Conservation (phyloP, 2,888 invertebrate species). For the Anthophora plumipes region DNA sequence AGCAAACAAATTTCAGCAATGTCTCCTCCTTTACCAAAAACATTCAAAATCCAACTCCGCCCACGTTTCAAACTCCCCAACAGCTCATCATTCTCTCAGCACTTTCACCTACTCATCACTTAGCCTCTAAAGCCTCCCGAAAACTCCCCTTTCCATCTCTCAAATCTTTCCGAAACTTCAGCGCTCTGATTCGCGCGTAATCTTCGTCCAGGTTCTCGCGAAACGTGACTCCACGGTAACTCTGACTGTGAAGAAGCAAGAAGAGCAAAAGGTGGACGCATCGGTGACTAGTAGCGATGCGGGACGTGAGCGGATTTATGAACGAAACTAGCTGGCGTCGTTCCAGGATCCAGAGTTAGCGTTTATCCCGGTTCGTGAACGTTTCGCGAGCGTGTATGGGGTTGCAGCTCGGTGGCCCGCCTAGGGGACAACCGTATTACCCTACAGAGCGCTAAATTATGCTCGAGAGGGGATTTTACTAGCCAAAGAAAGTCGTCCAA, state of each 20-base stretch:
- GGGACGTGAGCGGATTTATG: conserved; percentile 80
- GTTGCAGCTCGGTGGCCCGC: conserved; percentile 53
- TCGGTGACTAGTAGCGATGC: conserved; percentile 73
- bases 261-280: conserved; percentile 40
- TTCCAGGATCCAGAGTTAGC: conserved; percentile 77
- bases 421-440: conserved; percentile 72
- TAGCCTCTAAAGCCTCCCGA: not conserved
- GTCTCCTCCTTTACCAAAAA: too few species aligned
- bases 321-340: conserved; percentile 76
- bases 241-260: not conserved
- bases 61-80: not conserved
- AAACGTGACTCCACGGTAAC: conserved; percentile 37
- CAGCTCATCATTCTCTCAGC: not conserved
- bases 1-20: too few species aligned
- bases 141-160: not conserved
- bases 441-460: conserved; percentile 83
- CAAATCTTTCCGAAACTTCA: conserved; percentile 10
- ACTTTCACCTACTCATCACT: not conserved
- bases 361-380: conserved; percentile 74
- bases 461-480: conserved; percentile 81
- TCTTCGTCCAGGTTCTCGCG: conserved; percentile 11
- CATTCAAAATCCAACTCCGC: too few species aligned
- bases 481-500: conserved; percentile 77
- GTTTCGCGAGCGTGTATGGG: conserved; percentile 73
- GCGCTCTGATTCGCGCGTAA: conserved; percentile 17